Conservation (phyloP, 2,113 vertebrate species). For the Cryptomyrus ogoouensis region DNA sequence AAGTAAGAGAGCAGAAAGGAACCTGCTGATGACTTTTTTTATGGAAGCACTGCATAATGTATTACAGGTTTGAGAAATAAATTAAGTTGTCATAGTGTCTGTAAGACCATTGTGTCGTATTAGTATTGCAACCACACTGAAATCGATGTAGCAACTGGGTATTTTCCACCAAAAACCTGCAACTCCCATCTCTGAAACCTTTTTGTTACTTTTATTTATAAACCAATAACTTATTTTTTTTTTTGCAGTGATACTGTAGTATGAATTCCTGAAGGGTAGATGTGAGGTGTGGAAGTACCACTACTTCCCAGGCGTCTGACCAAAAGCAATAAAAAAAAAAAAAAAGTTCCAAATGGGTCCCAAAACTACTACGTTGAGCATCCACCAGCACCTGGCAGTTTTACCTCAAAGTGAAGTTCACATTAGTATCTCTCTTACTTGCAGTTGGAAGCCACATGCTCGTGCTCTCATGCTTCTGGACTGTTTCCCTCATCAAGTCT, state of each 20-base stretch:
- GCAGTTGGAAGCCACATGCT: neutral
- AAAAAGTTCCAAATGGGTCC: neutral
- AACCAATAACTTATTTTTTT: neutral
- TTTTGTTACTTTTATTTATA: neutral
- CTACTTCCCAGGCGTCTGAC: neutral
- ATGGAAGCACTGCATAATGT: constrained; percentile 72
- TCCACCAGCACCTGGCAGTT: neutral
- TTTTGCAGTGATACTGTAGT: neutral
- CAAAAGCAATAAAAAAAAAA: neutral
- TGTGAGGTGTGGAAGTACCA: neutral
- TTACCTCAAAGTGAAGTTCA: neutral
- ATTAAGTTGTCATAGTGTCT: constrained; percentile 19
- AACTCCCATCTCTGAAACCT: neutral
- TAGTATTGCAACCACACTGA: neutral
- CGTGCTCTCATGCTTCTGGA: neutral
- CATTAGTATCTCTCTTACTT: neutral
- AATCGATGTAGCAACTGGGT: neutral
- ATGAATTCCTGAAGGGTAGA: neutral
- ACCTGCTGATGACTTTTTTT: constrained; percentile 65
- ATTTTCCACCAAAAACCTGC: neutral
- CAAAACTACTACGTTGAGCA: neutral
- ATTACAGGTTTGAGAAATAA: constrained; percentile 65
- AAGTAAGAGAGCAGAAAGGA: constrained; percentile 58
- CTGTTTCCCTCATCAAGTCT: neutral
- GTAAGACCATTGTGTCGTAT: constrained; percentile 2